A percentile compares a stretch with the other conserved stretches of the same genome.
phyloP scores from a whole-genome alignment of 2,113 vertebrate species.

The Struthio camelus region DNA sequence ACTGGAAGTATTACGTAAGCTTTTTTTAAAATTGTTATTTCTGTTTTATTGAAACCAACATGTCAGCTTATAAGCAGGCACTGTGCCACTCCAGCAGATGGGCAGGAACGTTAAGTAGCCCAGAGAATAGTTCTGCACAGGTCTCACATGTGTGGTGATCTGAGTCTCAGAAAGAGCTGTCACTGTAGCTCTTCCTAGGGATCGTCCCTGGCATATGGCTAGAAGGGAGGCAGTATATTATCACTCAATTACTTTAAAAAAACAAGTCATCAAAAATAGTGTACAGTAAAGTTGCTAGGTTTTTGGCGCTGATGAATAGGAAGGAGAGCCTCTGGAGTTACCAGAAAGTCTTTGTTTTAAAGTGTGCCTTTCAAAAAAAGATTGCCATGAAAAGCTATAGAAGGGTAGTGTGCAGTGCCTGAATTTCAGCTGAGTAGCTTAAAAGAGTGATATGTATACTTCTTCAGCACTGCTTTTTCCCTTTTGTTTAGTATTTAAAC shows the following conservation, averaged over 20 bases:
- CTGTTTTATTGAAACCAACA: slow-evolving; percentile 18
- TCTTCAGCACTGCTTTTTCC: neutral
- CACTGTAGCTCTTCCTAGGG: neutral
- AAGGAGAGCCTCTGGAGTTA: neutral
- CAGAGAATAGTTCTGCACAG: neutral
- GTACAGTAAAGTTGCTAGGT: neutral
- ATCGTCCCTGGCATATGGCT: slow-evolving; percentile 30
- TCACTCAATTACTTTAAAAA: neutral
- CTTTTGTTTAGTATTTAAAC: neutral
- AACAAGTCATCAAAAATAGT: neutral
- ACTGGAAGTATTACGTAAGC: neutral
- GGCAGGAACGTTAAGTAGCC: slow-evolving; percentile 31
- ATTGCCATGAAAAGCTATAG: neutral
- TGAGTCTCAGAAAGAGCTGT: neutral
- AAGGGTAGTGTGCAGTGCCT: accelerated
- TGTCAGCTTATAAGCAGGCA: neutral
- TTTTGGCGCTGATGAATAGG: neutral
- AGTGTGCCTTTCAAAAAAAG: neutral
- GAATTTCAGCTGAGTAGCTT: neutral
- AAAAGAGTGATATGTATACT: neutral
- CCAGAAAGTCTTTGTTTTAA: neutral
- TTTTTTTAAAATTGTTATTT: slow-evolving; percentile 7
- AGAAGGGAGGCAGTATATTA: neutral
- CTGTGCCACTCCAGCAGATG: slow-evolving; percentile 41
- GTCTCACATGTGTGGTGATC: neutral